These are phyloP conservation scores for Hydropotes inermis DNA, from an alignment of 2,113 vertebrate genomes.

Conservation along the genomic window DNA sequence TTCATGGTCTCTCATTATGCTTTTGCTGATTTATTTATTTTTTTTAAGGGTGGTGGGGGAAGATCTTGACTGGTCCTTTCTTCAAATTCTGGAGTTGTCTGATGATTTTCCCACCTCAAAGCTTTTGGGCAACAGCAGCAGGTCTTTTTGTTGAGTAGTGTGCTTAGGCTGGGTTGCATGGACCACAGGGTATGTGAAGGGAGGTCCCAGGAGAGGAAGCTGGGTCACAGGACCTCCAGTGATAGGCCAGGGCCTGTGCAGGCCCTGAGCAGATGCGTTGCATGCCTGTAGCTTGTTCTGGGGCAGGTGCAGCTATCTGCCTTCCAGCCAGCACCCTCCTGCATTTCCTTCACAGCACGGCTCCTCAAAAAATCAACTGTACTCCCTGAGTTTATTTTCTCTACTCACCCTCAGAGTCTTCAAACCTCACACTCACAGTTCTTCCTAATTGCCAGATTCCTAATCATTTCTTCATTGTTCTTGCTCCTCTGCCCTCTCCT, in stretches of 20 bases:
- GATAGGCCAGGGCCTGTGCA: background rate
- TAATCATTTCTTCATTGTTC: background rate
- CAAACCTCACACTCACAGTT: background rate
- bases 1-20: constrained; percentile 29
- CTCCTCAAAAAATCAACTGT: background rate
- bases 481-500: background rate
- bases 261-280: background rate
- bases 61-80: background rate
- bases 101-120: background rate
- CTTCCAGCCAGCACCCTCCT: background rate
- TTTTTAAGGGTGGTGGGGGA: background rate
- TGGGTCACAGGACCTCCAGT: background rate
- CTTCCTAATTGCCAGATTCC: background rate
- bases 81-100: constrained; percentile 18
- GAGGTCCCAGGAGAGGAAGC: background rate
- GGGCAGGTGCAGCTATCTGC: background rate
- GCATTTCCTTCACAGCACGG: background rate
- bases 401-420: background rate
- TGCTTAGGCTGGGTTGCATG: background rate
- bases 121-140: background rate
- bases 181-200: background rate
- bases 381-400: background rate
- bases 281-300: background rate
- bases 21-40: background rate
- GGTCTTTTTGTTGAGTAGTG: background rate